phyloP scores from a whole-genome alignment of 1,140 invertebrate genomes.

The Eriocheir sinensis region DNA sequence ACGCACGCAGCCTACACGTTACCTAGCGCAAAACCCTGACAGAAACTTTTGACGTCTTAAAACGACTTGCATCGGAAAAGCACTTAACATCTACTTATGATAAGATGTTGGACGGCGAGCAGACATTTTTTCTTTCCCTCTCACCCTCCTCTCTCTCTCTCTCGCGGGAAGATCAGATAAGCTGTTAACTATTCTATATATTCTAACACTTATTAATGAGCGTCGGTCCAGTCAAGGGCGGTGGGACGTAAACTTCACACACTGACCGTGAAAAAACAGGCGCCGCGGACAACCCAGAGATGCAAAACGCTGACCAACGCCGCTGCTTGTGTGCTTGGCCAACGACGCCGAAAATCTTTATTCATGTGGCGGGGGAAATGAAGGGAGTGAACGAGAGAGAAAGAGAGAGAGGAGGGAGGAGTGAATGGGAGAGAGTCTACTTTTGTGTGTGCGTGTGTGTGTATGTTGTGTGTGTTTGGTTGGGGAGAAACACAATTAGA shows the following conservation, averaged over 20 bases:
- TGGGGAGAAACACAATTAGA: too few species aligned
- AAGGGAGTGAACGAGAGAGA: not conserved
- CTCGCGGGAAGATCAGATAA: not conserved
- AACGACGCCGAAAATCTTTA: not conserved
- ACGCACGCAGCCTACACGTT: not conserved
- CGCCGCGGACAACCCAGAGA: not conserved
- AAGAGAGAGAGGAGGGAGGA: not conserved
- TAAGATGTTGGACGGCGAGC: not conserved
- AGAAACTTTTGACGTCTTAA: not conserved
- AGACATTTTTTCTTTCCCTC: not conserved
- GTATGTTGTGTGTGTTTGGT: too few species aligned
- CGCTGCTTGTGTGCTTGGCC: not conserved
- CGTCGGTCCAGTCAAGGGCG: not conserved
- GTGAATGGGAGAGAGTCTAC: not conserved
- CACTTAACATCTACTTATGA: not conserved
- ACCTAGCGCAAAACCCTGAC: not conserved
- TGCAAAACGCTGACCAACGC: not conserved
- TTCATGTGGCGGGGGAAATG: not conserved
- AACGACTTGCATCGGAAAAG: not conserved
- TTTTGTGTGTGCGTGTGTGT: not conserved
- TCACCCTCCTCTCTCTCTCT: not conserved
- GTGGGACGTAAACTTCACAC: not conserved
- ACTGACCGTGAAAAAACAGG: not conserved
- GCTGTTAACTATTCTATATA: not conserved
- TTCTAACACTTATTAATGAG: not conserved